Percentiles rank a stretch among this genome's conserved stretches.
These are phyloP conservation scores for Nomada ferruginata DNA, from an alignment of 2,888 invertebrate genomes.

Conservation along the genomic window DNA sequence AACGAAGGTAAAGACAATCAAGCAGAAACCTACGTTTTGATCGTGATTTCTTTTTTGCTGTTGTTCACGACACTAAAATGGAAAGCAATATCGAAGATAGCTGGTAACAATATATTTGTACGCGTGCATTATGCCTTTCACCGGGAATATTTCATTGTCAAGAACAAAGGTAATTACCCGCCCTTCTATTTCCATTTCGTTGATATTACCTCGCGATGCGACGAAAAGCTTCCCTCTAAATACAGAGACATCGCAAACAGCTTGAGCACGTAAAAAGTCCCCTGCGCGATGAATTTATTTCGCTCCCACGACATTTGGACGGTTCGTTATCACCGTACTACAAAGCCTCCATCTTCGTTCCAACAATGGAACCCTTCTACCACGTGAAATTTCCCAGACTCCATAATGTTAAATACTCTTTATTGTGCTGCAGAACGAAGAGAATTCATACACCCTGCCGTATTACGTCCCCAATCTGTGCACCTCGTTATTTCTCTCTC, in stretches of 20 bases:
- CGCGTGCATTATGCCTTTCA: not conserved
- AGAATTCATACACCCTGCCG: too few species aligned
- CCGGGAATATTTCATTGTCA: not conserved
- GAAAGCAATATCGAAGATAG: too few species aligned
- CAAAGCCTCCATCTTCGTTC: conserved; percentile 19
- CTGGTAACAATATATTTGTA: too few species aligned
- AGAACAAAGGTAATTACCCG: not conserved
- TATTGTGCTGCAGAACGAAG: not conserved
- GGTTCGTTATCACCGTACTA: conserved; percentile 42
- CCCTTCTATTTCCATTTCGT: not conserved
- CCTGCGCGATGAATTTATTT: conserved; percentile 15
- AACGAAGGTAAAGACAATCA: not conserved
- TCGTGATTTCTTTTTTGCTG: not conserved
- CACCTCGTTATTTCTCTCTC: not conserved
- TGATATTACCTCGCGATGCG: not conserved
- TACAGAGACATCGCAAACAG: not conserved
- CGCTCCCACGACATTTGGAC: conserved; percentile 27
- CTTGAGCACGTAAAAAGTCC: conserved; percentile 1
- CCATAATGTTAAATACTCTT: not conserved
- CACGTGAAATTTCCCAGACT: not conserved
- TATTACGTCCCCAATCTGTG: not conserved
- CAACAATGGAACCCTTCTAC: conserved; percentile 3
- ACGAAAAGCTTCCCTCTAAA: not conserved
- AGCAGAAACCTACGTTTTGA: not conserved
- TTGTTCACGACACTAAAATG: too few species aligned